A percentile compares a stretch with the other conserved stretches of the same genome.
phyloP scores from a whole-genome alignment of 2,113 vertebrate species.

The Atherinomorus stipes region DNA sequence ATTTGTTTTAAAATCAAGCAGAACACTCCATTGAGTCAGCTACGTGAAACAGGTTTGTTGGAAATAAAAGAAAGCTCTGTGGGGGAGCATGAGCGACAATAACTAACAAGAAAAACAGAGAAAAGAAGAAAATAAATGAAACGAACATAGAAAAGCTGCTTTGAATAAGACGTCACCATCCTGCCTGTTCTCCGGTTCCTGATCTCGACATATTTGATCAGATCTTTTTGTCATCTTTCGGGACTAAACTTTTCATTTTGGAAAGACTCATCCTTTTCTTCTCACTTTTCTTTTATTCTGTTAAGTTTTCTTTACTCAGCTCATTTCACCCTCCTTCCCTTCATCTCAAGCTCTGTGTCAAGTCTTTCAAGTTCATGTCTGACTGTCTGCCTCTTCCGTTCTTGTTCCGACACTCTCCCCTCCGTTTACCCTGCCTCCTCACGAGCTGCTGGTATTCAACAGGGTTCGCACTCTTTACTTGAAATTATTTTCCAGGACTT shows the following conservation, averaged over 20 bases:
- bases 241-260: constrained; percentile 22
- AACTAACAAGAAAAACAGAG: not conserved
- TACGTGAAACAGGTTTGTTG: not conserved
- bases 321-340: not conserved
- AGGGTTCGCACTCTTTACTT: no score
- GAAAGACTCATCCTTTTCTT: constrained; percentile 15
- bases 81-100: not conserved
- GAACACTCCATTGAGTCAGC: accelerated
- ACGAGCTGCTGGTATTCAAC: constrained; percentile 22
- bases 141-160: no score
- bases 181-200: no score
- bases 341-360: not conserved
- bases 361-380: constrained; percentile 22
- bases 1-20: not conserved
- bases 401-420: not conserved
- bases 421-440: constrained; percentile 16
- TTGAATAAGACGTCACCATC: no score
- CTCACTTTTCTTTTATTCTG: constrained; percentile 9
- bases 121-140: not conserved
- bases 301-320: constrained; percentile 2
- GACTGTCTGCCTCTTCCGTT: constrained; percentile 17
- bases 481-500: no score
- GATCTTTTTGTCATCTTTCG: no score
- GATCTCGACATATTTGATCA: no score
- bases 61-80: constrained; percentile 11